A percentile compares a stretch with the other conserved stretches of the same genome.
Evolutionary conservation across 2,797 vertebrate species (phyloP).

Genomic region (Peromyscus attwateri): DNA sequence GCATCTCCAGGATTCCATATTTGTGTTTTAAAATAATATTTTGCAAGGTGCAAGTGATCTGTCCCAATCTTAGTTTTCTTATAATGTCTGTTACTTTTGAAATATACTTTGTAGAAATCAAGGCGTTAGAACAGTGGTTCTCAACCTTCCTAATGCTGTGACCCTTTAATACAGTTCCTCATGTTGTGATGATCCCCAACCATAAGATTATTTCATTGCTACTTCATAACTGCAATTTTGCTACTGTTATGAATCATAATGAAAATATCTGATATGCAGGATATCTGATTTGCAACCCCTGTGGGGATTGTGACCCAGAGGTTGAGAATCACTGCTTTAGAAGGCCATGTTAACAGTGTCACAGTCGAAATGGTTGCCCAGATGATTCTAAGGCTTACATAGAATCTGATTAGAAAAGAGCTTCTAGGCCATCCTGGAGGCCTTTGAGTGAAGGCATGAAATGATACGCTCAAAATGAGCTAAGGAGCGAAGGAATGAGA

Average conservation of each 20-base stretch:
- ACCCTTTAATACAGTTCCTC: background rate
- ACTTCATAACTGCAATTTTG: background rate
- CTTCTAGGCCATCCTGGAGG: background rate
- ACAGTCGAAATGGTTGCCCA: background rate
- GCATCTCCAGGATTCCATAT: background rate
- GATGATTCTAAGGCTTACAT: background rate
- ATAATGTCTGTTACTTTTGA: background rate
- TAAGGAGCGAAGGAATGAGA: background rate
- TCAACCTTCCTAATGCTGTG: background rate
- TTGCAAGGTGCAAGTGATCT: background rate
- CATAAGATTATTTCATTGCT: background rate
- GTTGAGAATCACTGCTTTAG: background rate
- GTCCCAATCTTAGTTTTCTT: background rate
- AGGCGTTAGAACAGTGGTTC: background rate
- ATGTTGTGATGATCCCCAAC: background rate
- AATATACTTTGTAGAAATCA: background rate
- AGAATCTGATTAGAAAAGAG: background rate
- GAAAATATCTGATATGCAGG: background rate
- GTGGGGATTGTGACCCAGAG: background rate
- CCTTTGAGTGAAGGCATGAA: background rate
- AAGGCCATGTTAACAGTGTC: background rate
- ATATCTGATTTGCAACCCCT: background rate
- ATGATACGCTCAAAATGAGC: background rate
- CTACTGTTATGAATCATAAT: background rate
- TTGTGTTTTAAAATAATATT: slow-evolving; percentile 11